A percentile compares a stretch with the other conserved stretches of the same genome.
Evolutionary conservation across 1,140 invertebrate genomes (phyloP).

Genomic region (Phenacoccus solenopsis): DNA sequence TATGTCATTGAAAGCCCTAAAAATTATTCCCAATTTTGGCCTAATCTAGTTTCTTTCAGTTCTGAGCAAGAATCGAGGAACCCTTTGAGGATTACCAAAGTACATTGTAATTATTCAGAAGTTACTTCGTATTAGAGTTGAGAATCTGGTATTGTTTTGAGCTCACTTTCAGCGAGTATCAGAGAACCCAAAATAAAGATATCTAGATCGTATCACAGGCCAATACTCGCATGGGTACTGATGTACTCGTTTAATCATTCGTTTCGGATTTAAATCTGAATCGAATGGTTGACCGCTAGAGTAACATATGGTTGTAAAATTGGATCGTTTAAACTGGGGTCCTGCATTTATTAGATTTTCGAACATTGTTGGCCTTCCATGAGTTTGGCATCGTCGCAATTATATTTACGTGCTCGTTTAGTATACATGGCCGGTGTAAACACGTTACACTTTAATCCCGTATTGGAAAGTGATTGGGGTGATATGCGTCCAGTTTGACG

Average conservation of each 20-base stretch:
- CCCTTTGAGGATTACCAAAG: too few species aligned
- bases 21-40: too few species aligned
- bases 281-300: background rate
- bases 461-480: background rate
- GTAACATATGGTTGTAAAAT: background rate
- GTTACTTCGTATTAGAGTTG: too few species aligned
- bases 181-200: background rate
- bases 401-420: background rate
- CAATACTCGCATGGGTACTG: background rate
- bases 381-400: background rate
- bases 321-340: background rate
- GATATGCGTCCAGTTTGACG: too few species aligned
- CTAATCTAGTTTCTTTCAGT: too few species aligned
- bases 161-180: too few species aligned
- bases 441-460: too few species aligned
- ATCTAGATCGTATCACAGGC: background rate
- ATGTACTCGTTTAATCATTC: background rate
- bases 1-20: too few species aligned
- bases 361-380: background rate
- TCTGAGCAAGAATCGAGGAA: too few species aligned
- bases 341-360: background rate
- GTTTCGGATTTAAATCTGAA: background rate
- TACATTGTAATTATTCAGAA: too few species aligned
- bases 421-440: too few species aligned
- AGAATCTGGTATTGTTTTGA: too few species aligned